Evolutionary conservation across 1,140 invertebrate genomes (phyloP).

Genomic region (Papilio polytes): DNA sequence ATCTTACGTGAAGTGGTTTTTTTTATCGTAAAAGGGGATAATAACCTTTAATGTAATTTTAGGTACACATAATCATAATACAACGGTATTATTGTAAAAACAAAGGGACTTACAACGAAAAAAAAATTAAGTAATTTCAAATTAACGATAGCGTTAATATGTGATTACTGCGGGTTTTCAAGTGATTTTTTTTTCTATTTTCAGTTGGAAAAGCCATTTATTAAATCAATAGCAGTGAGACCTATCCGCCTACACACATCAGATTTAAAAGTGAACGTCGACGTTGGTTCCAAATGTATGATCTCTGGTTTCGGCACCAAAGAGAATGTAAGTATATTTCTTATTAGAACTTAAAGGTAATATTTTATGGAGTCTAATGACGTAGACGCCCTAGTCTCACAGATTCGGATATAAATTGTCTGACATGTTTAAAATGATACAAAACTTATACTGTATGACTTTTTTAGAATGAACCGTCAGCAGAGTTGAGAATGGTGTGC

Average conservation of each 20-base stretch:
- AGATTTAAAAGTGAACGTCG: slow-evolving; percentile 27
- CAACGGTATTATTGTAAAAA: too few relatives aligned
- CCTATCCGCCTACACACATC: slow-evolving; percentile 47
- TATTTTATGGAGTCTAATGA: too few relatives aligned
- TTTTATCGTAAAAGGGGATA: neutral
- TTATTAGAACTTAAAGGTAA: slow-evolving; percentile 40
- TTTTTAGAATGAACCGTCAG: slow-evolving; percentile 43
- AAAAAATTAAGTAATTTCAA: neutral
- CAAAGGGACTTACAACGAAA: too few relatives aligned
- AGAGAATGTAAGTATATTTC: slow-evolving; percentile 39
- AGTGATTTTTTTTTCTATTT: slow-evolving; percentile 18
- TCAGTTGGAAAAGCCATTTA: slow-evolving; percentile 44
- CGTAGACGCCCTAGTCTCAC: neutral
- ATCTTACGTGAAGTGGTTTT: neutral
- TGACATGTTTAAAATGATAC: neutral
- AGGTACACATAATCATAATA: too few relatives aligned
- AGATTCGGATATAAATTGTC: neutral
- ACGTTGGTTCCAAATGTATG: slow-evolving; percentile 41
- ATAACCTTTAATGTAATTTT: neutral
- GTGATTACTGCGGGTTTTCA: neutral
- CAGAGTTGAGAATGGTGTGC: slow-evolving; percentile 47
- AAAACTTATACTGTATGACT: neutral
- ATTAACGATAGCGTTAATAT: neutral
- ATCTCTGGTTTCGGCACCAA: slow-evolving; percentile 48
- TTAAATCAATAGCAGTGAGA: slow-evolving; percentile 38